These are phyloP conservation scores for Diachrysia chrysitis DNA, from an alignment of 2,888 invertebrate species.

Conservation along the genomic window DNA sequence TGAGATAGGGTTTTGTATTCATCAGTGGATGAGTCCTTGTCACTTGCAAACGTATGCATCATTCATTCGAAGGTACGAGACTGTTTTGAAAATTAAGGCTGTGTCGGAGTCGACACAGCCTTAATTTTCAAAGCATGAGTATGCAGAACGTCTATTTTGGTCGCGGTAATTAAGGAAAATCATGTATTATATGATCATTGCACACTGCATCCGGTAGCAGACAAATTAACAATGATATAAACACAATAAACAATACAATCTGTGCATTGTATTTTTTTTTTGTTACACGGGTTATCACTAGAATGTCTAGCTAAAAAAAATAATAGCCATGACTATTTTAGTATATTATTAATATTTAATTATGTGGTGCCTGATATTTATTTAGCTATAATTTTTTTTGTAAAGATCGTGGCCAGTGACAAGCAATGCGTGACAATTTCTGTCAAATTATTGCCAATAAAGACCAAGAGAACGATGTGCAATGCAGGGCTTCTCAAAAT, in stretches of 20 bases:
- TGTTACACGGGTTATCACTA: neutral
- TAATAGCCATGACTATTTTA: neutral
- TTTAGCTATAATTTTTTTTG: neutral
- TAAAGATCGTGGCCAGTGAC: no score
- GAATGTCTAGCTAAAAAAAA: neutral
- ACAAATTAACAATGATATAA: slow-evolving; percentile 14
- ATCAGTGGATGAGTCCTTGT: slow-evolving; percentile 62
- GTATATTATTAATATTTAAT: neutral
- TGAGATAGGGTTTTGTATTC: slow-evolving; percentile 55
- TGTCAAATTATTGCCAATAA: no score
- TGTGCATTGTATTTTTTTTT: slow-evolving; percentile 3
- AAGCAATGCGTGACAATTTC: no score
- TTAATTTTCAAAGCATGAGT: no score
- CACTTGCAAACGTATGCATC: slow-evolving; percentile 56
- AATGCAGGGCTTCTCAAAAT: no score
- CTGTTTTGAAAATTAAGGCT: slow-evolving; percentile 29
- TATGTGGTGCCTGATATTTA: neutral
- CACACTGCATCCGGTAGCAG: slow-evolving; percentile 11
- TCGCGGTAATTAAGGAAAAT: slow-evolving; percentile 40
- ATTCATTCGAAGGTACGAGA: slow-evolving; percentile 60
- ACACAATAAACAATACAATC: slow-evolving; percentile 4
- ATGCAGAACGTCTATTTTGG: slow-evolving; percentile 23
- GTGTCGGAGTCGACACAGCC: no score
- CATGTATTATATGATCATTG: slow-evolving; percentile 7
- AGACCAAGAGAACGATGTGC: no score